phyloP scores from a whole-genome alignment of 2,797 vertebrate species.

The Molossus molossus region DNA sequence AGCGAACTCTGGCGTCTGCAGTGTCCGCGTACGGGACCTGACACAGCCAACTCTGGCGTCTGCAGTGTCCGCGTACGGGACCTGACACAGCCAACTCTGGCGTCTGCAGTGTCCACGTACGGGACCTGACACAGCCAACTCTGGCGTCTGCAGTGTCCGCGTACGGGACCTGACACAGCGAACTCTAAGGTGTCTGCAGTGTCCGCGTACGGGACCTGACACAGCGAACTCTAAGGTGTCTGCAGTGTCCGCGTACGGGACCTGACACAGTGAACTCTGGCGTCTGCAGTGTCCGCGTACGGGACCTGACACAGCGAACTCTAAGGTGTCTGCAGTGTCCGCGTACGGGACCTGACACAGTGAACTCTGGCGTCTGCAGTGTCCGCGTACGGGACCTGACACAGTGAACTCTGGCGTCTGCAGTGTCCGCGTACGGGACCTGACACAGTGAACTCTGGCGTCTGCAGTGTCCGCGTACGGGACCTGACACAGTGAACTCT shows the following conservation, averaged over 20 bases:
- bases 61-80: rapidly evolving
- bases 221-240: not conserved
- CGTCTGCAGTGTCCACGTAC: no score
- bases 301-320: not conserved
- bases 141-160: not conserved
- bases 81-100: not conserved
- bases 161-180: not conserved
- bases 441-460: not conserved
- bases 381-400: not conserved
- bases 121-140: not conserved
- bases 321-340: not conserved
- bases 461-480: rapidly evolving
- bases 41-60: not conserved
- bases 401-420: not conserved
- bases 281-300: rapidly evolving
- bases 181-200: not conserved
- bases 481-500: not conserved
- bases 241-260: rapidly evolving
- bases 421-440: rapidly evolving
- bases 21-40: rapidly evolving
- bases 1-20: not conserved
- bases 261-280: not conserved
- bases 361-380: not conserved
- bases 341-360: not conserved
- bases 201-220: not conserved